Base-by-base conservation (phyloP, 2,113 vertebrate species). In the Eulacestoma nigropectus region DNA sequence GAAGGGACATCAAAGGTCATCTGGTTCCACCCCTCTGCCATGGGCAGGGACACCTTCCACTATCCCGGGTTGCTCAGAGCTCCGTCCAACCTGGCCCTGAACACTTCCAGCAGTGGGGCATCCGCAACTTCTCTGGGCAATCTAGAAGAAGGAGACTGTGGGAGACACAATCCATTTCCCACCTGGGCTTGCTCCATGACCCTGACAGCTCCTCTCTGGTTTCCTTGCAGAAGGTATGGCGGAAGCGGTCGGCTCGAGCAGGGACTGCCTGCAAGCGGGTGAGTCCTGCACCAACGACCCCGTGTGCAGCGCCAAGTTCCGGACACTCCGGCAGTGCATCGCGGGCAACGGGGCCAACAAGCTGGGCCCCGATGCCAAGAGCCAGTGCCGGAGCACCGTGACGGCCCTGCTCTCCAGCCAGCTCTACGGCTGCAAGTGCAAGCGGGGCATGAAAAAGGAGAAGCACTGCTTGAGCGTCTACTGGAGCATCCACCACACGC, bases 401-500 rank as follows among this genome's bases (percentile, higher is more conserved):
- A 98, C 96, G 0, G 99, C 99, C 3, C 98, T 99, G 55, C 98
- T 99, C 74, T 98, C 99, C 97, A 99, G 98, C 46, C 98, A 99
- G 13, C 98, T 99, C 27, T 98, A 98, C 2, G 98, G 98, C 95
- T 99, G 99, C 98, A 99, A 98, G 78, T 99, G 99, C 95, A 99
- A 99, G 87, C 86, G 99, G 13, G 99, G 99, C 79, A 99, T 99
- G 99, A 99, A 99, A 87, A 99, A 98, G 91, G 99, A 99, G 96
- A 99, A 99, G 95, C 99, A 99, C 97, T 99, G 99, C 90, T 89
- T 99, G 37, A 99, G 99, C 1, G 99, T 99, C 97, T 99, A 99
- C 97, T 99, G 99, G 99, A 99, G 99, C 90, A 98, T 99, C 87
- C 99, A 99, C 96, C 99, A 99, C 97, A 99, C 99, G 0, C 88